Base-by-base conservation (phyloP, 2,113 vertebrate species). In the Centropristis striata region DNA sequence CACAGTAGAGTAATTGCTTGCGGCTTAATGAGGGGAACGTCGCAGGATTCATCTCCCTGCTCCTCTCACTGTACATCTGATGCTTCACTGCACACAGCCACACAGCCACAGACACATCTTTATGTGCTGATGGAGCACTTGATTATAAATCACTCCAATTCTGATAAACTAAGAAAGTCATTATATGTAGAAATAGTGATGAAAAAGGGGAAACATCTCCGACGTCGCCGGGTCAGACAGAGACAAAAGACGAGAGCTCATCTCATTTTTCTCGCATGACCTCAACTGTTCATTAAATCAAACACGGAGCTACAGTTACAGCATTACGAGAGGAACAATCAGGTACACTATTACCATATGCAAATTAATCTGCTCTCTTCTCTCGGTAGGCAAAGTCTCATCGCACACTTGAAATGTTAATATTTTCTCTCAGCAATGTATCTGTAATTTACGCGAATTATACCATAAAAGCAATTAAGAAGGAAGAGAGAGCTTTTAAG, bases 1-100 rank as follows among this genome's bases (percentile, higher is more conserved):
- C 91, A 89, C 20, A 23, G 81, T 82, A 61, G 85, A 91, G 85
- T 92, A 92, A 92, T 86, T 86, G 90, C 81, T 81, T n/a, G 58
- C 27, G 37, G 68, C 78, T 86, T 90, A 90, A 88, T 88, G 85
- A 84, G 60, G 41, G 44, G 47, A 75, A 42, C 54, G 5, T 55
- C 2, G 32, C 78, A 78, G 81, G 71, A 85, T 77, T 72, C 71
- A 84, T 90, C 83, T 71, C 42, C 36, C 54, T 16, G 36, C 39
- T 71, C 59, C 11, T 79, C 80, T 81, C 73, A 63, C 68, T 80
- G 83, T 80, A 84, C 86, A 90, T 80, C 75, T 86, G 82, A 89
- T 63, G 78, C 80, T 51, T 39, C 36, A 51, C 71, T 75, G 65
- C 80, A 58, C 85, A 59, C 73, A 32, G 27, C n/a, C 55, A 42